Conservation (phyloP, 2,888 invertebrate genomes). For the Bembecia ichneumoniformis region DNA sequence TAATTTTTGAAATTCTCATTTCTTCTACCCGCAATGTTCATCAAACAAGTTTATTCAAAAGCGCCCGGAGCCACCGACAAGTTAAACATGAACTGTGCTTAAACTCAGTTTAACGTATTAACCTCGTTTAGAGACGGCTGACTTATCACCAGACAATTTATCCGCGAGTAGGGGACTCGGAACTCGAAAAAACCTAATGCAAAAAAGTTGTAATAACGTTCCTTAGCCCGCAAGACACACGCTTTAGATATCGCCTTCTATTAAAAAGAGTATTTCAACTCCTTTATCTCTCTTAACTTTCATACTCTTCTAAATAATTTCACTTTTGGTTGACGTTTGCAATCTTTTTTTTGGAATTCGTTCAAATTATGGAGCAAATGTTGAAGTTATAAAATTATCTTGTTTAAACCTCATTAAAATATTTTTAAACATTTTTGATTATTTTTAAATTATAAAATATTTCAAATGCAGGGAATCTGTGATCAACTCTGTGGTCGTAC, state of each 20-base stretch:
- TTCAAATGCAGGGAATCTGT: too few species aligned
- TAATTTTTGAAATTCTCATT: slow-evolving; percentile 17
- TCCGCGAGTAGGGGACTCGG: slow-evolving; percentile 29
- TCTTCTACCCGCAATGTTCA: slow-evolving; percentile 21
- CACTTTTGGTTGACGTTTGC: too few species aligned
- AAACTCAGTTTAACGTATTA: slow-evolving; percentile 63
- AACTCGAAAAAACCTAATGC: slow-evolving; percentile 42
- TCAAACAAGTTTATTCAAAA: slow-evolving; percentile 1
- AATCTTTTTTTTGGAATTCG: too few species aligned
- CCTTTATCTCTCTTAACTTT: not conserved
- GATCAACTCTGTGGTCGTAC: too few species aligned
- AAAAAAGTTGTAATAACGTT: slow-evolving; percentile 59
- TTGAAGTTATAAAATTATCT: too few species aligned
- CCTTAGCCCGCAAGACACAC: slow-evolving; percentile 26
- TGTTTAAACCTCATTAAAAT: too few species aligned
- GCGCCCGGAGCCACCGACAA: slow-evolving; percentile 17
- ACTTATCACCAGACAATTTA: slow-evolving; percentile 63
- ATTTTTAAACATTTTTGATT: too few species aligned
- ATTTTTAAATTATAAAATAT: too few species aligned
- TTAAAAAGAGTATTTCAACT: not conserved
- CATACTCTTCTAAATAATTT: too few species aligned
- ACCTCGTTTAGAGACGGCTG: slow-evolving; percentile 41
- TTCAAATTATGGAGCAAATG: too few species aligned
- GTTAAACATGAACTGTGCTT: slow-evolving; percentile 33
- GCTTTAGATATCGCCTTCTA: slow-evolving; percentile 4